A percentile compares a stretch with the other conserved stretches of the same genome.
Evolutionary conservation across 2,113 vertebrate genomes (phyloP).

Genomic region (Ibidorhyncha struthersii): DNA sequence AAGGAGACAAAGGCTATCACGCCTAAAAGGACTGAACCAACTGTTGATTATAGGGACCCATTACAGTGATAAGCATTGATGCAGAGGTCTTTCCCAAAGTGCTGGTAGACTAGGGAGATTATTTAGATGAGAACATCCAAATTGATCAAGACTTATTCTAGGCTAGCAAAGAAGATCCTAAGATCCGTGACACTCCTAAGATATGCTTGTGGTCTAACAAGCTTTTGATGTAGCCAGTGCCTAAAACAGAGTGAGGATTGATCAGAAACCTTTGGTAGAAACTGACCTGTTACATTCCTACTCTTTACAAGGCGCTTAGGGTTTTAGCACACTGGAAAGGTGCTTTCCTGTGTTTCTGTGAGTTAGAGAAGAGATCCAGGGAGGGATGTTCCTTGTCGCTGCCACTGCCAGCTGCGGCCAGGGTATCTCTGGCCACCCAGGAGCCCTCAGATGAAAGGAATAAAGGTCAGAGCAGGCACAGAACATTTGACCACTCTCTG

Average conservation of each 20-base stretch:
- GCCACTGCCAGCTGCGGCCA: accelerated
- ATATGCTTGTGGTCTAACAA: neutral
- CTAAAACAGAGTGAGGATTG: neutral
- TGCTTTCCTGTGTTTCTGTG: neutral
- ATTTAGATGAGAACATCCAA: neutral
- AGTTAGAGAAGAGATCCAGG: neutral
- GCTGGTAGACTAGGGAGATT: neutral
- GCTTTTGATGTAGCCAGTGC: neutral
- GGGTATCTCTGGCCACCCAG: neutral
- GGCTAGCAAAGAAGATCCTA: neutral
- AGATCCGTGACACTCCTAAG: neutral
- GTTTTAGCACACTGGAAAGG: neutral
- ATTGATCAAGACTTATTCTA: neutral
- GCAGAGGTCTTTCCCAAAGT: neutral
- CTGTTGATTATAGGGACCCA: neutral
- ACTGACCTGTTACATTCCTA: neutral
- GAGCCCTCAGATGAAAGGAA: neutral
- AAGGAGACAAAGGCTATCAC: neutral
- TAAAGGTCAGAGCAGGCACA: neutral
- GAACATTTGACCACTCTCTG: neutral
- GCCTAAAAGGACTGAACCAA: neutral
- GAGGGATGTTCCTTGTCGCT: neutral
- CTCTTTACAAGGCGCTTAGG: neutral
- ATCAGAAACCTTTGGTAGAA: neutral
- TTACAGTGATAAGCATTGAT: neutral